These are phyloP conservation scores for Tursiops truncatus DNA, from an alignment of 2,113 vertebrate genomes.

Conservation along the genomic window DNA sequence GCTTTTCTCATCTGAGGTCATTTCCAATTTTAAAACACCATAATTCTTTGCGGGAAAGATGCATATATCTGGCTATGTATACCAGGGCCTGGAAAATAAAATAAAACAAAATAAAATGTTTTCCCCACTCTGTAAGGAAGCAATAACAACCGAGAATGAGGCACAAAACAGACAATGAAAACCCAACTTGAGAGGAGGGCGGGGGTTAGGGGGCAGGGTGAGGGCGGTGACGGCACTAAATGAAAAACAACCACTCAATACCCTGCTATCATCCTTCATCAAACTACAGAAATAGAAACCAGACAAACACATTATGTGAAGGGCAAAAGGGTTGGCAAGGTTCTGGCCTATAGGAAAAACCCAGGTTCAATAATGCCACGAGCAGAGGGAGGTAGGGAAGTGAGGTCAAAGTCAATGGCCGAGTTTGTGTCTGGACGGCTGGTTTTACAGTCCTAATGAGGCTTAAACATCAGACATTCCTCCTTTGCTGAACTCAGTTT, in stretches of 20 bases:
- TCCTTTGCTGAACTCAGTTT: conserved; percentile 28
- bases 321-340: conserved; percentile 63
- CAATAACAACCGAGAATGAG: conserved; percentile 63
- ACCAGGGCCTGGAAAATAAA: conserved; percentile 29
- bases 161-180: conserved; percentile 62
- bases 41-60: conserved; percentile 13
- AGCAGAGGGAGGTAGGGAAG: conserved; percentile 17
- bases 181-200: background rate
- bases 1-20: background rate
- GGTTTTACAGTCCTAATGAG: conserved; percentile 44
- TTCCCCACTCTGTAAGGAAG: conserved; percentile 43
- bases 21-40: conserved; percentile 22
- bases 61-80: background rate
- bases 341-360: conserved; percentile 70
- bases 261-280: conserved; percentile 80
- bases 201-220: conserved; percentile 11
- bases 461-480: background rate
- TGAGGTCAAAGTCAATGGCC: conserved; percentile 18
- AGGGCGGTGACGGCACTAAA: conserved; percentile 53
- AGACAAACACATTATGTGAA: conserved; percentile 78
- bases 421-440: background rate
- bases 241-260: conserved; percentile 76
- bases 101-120: conserved; percentile 40
- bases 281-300: conserved; percentile 77
- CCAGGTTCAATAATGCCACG: conserved; percentile 67